Evolutionary conservation across 1,140 invertebrate species (phyloP), one percentile per base, ranked within the genome.

Genomic region (Leptinotarsa lineolata): DNA sequence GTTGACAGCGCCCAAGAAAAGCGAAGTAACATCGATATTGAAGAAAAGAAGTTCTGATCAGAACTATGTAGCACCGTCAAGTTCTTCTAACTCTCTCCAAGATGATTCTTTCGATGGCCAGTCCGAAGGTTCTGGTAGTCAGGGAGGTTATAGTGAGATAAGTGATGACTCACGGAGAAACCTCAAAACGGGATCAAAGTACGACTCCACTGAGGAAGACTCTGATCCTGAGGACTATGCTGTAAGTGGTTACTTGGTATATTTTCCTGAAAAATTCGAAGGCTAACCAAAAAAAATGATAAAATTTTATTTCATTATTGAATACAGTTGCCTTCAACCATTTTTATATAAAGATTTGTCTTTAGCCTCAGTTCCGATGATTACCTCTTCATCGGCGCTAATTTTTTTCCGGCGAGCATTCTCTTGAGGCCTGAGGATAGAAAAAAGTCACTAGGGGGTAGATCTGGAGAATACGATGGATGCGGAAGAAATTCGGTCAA

Each of bases 141-240:
- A 89, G 82, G 84, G 85, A 39, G 79, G 77, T 21, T 84, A 85
- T 12, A 85, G 85, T 44, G 86, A 85, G 68, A 79, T 89, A 65
- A 90, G 88, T 77, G 91, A 92, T 79, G 91, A 92, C 72, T 88
- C 90, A 20, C 86, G 90, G 83, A 82, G 90, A 12, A 86, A 89
- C 77, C 60, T 61, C 54, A 89, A 90, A 80, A 87, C 85, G 74
- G 85, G 69, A 21, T 81, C 83, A 46, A 78, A 80, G 39, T 75
- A 82, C 73, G 84, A 86, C 70, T 88, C 86, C 3, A 85, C 88
- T 76, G 86, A 88, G 16, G 88, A 87, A 63, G 87, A 88, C 73
- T 88, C 87, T 2, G 88, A 88, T 78, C 82, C 86, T 44, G 88
- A 89, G 72, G 84, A 86, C 73, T 88, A 86, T 65, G 84, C 84